These are phyloP conservation scores for Congeria kusceri DNA, from an alignment of 2,888 invertebrate genomes.

Conservation along the genomic window DNA sequence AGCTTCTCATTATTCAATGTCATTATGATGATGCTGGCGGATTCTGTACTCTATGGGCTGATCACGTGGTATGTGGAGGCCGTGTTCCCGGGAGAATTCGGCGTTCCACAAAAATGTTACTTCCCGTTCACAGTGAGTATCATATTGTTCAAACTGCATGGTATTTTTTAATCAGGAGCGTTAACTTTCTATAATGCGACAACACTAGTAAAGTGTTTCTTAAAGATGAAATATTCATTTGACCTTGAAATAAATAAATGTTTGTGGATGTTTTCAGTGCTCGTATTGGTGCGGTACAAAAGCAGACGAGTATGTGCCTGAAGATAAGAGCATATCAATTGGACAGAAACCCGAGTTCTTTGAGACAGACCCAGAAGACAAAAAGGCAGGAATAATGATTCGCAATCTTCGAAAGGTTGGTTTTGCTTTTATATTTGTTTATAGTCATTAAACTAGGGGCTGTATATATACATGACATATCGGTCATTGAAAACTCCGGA, in stretches of 20 bases:
- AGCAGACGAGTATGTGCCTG: slow-evolving; percentile 59
- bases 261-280: slow-evolving; percentile 58
- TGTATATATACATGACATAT: too few species aligned
- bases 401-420: slow-evolving; percentile 81
- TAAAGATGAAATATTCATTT: too few species aligned
- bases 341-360: slow-evolving; percentile 79
- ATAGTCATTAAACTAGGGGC: too few species aligned
- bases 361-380: slow-evolving; percentile 87
- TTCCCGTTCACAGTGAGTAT: slow-evolving; percentile 90
- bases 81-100: slow-evolving; percentile 94
- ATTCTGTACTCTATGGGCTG: slow-evolving; percentile 90
- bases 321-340: slow-evolving; percentile 63
- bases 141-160: background rate
- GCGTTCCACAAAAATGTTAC: slow-evolving; percentile 93
- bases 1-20: slow-evolving; percentile 88
- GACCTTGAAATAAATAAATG: too few species aligned
- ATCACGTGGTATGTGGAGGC: slow-evolving; percentile 94
- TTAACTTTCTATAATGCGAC: too few species aligned
- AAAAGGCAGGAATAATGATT: slow-evolving; percentile 87
- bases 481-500: too few species aligned
- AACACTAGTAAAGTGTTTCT: too few species aligned
- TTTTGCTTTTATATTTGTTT: too few species aligned
- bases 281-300: slow-evolving; percentile 83
- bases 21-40: slow-evolving; percentile 90
- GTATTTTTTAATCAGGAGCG: too few species aligned